Conservation (phyloP, 2,797 vertebrate genomes). For the Lepus oiostolus region DNA sequence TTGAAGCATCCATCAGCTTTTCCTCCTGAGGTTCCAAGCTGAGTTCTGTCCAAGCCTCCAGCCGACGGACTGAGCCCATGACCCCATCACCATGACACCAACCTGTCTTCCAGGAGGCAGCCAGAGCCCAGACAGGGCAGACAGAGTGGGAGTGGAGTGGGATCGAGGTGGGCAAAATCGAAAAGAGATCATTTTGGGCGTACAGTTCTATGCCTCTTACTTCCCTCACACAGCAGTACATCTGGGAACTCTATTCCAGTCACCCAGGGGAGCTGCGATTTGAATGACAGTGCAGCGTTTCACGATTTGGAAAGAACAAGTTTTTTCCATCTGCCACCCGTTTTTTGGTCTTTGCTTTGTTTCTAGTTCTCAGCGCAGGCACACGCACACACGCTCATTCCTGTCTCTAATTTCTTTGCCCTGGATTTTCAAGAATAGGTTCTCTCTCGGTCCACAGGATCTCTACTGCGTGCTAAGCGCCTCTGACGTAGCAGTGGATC, state of each 20-base stretch:
- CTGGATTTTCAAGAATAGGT: not conserved
- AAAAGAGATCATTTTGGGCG: not conserved
- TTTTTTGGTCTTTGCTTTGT: not conserved
- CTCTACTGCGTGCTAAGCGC: not conserved
- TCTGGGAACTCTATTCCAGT: not conserved
- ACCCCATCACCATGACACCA: too few species aligned
- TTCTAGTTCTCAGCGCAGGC: not conserved
- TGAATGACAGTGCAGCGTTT: not conserved
- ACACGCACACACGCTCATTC: not conserved
- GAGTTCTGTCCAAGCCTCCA: too few species aligned
- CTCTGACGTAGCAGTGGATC: not conserved
- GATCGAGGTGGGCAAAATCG: too few species aligned
- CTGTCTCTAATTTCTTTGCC: slow-evolving; percentile 40
- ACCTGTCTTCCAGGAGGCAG: too few species aligned
- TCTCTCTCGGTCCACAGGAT: not conserved
- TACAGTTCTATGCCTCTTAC: not conserved
- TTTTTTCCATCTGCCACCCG: not conserved
- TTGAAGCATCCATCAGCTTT: too few species aligned
- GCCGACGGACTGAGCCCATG: too few species aligned
- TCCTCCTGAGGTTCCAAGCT: too few species aligned
- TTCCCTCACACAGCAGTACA: not conserved
- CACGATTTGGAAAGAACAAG: not conserved
- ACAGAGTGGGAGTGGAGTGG: too few species aligned
- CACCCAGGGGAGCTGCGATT: not conserved
- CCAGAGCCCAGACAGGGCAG: too few species aligned